A percentile compares a stretch with the other conserved stretches of the same genome.
phyloP scores from a whole-genome alignment of 1,140 invertebrate species.

The Rhyacophila brunnea region DNA sequence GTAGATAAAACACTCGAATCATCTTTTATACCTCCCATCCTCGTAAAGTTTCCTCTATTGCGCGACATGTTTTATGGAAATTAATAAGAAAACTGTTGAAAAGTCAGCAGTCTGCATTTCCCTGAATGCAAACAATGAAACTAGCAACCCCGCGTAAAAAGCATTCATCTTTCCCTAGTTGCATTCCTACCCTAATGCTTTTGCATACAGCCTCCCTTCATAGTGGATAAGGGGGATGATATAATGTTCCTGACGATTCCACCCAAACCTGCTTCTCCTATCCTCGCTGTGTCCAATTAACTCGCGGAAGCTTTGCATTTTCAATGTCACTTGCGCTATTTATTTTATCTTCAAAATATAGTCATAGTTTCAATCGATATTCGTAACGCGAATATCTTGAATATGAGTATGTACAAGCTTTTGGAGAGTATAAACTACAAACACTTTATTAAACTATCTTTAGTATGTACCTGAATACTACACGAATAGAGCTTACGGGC shows the following conservation, averaged over 20 bases:
- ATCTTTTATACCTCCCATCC: no score
- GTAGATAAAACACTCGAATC: no score
- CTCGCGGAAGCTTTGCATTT: constrained; percentile 28
- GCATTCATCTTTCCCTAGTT: constrained; percentile 31
- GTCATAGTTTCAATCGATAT: no score
- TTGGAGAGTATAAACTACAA: no score
- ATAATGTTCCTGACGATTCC: constrained; percentile 29
- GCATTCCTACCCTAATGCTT: constrained; percentile 12
- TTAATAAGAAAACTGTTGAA: constrained; percentile 10
- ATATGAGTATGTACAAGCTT: no score
- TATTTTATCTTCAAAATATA: background rate
- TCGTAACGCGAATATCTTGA: no score
- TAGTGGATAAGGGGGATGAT: constrained; percentile 17
- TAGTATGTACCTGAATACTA: no score
- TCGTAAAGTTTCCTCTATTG: no score
- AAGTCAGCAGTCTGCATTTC: constrained; percentile 20
- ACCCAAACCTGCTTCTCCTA: constrained; percentile 5
- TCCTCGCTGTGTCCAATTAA: constrained; percentile 30
- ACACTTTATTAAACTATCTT: no score
- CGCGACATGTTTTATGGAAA: background rate
- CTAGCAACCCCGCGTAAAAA: constrained; percentile 23
- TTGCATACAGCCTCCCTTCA: constrained; percentile 3
- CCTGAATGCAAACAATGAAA: constrained; percentile 30
- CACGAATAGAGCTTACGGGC: no score
- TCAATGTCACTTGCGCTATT: constrained; percentile 13